Conservation (phyloP, 2,113 vertebrate species). For the Trematocara macrostoma region DNA sequence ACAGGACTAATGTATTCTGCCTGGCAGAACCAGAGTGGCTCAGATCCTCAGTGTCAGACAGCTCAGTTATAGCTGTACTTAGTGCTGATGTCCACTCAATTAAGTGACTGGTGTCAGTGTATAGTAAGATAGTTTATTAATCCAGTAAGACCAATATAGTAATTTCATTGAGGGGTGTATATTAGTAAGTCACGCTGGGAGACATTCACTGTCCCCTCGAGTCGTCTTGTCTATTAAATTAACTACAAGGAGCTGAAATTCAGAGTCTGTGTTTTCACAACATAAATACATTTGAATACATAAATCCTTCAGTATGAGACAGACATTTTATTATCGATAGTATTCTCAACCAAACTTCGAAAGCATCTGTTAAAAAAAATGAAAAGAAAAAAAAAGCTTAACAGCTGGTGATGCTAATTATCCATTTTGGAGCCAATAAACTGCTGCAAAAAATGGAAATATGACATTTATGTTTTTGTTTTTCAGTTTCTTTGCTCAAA, state of each 20-base stretch:
- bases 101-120: conserved; percentile 25
- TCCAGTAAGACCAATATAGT: conserved; percentile 19
- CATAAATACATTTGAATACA: background rate
- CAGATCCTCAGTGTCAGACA: background rate
- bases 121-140: conserved; percentile 30
- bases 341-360: background rate
- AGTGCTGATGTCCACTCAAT: conserved; percentile 23
- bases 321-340: background rate
- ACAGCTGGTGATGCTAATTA: background rate
- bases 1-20: background rate
- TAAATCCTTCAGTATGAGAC: background rate
- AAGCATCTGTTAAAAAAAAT: background rate
- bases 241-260: background rate
- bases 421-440: background rate
- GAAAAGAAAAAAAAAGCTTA: background rate
- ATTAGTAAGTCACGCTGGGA: conserved; percentile 7
- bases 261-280: background rate
- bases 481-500: background rate
- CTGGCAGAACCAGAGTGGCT: background rate
- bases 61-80: conserved; percentile 5
- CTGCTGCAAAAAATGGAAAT: background rate
- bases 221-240: background rate
- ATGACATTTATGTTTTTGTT: background rate
- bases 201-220: background rate
- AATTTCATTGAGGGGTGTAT: conserved; percentile 22